Base-by-base conservation (phyloP, 2,888 invertebrate species). In the Tenthredo livida region DNA sequence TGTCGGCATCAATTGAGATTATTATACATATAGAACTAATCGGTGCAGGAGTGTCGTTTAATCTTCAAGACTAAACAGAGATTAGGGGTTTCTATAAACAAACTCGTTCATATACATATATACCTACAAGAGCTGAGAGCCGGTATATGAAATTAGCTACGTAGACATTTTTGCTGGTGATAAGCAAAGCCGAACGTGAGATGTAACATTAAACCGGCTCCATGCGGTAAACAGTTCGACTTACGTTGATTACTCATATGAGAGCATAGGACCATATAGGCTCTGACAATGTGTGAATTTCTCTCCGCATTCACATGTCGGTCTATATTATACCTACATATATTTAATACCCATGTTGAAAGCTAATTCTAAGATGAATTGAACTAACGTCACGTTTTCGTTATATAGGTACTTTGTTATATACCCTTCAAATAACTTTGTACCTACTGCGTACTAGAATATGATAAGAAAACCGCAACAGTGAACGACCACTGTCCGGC, bases 1-100 rank as follows among this genome's bases (percentile, higher is more conserved):
- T 75, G n/a, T 47, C 75, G 40, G 4, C 25, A 37, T 47, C 75
- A 21, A 47, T 47, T 47, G 21, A 61, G 73, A 40, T 6, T 37
- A 40, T 6, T 37, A 37, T 72, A 72, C 6, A 40, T 5, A 43
- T 43, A 43, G 40, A 17, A 6, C 29, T 67, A 12, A 61, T 54
- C 54, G 54, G 17, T 61, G 61, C 21, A 61, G 12, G 61, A 61
- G 33, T 40, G 73, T 43, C 12, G 12, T 73, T 40, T 33, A 37
- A 21, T 78, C 78, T 37, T n/a, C 25, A 37, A 78, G 54, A 78
- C 78, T 58, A 78, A 58, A 78, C 78, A 78, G 58, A 78, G 78
- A 78, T 78, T 78, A 58, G n/a, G 12, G 21, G 43, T 17, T 50
- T 61, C 21, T 29, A 50, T 47, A 21, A 58, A 78, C 21, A 78